Conservation (phyloP, 2,888 invertebrate species). For the Tipula confusa region DNA sequence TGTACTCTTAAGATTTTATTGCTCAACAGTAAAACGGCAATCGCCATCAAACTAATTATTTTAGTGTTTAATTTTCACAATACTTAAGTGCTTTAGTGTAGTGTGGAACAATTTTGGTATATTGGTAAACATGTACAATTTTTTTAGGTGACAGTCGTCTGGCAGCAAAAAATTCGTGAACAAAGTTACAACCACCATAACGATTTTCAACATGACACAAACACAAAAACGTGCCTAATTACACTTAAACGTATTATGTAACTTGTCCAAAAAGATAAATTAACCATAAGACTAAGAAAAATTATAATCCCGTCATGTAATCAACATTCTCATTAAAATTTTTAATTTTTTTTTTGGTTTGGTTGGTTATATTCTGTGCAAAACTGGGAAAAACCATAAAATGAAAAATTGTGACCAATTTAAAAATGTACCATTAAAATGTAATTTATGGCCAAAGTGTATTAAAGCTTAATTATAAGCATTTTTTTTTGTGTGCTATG, state of each 20-base stretch:
- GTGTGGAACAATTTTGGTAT: too few species aligned
- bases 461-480: slow-evolving; percentile 16
- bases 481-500: neutral
- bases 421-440: slow-evolving; percentile 25
- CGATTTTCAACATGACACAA: neutral
- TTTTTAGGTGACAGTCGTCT: too few species aligned
- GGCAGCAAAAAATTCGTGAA: too few species aligned
- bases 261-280: neutral
- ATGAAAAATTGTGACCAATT: slow-evolving; percentile 25
- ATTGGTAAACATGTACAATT: too few species aligned
- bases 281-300: neutral
- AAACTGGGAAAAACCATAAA: neutral
- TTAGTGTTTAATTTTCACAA: too few species aligned
- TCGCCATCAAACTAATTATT: too few species aligned
- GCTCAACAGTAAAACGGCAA: too few species aligned
- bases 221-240: neutral
- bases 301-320: slow-evolving; percentile 1
- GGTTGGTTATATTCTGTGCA: neutral
- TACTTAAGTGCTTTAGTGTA: too few species aligned
- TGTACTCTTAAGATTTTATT: too few species aligned
- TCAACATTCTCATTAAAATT: neutral
- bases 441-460: slow-evolving; percentile 5
- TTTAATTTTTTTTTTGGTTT: neutral
- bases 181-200: neutral
- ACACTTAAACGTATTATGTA: neutral